Evolutionary conservation across 2,113 vertebrate species (phyloP).

Genomic region (Rhynchopsitta pachyrhyncha): DNA sequence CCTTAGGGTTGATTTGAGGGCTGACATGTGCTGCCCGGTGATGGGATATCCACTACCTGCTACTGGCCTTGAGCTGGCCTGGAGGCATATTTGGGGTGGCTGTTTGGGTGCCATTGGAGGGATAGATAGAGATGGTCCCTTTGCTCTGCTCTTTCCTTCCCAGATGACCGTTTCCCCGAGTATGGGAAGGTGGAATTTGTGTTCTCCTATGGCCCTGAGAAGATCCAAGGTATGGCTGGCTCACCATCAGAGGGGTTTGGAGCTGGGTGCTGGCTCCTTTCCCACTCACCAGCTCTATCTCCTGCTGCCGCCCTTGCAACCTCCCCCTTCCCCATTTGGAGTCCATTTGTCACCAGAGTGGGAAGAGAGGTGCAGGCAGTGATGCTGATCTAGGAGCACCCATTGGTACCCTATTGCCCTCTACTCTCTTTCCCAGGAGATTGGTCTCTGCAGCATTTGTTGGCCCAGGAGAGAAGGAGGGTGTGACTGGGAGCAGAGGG

Average conservation of each 20-base stretch:
- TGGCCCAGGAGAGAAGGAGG: not conserved
- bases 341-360: not conserved
- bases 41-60: not conserved
- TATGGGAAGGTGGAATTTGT: slow-evolving; percentile 98
- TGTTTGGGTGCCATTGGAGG: not conserved
- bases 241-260: accelerated
- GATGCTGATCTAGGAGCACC: not conserved
- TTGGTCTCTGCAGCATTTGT: not conserved
- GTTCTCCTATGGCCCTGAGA: slow-evolving; percentile 96
- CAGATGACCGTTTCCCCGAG: slow-evolving; percentile 96
- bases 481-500: not conserved
- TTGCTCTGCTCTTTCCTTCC: slow-evolving; percentile 22
- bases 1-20: not conserved
- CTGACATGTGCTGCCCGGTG: not conserved
- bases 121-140: not conserved
- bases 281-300: not conserved
- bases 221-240: slow-evolving; percentile 89
- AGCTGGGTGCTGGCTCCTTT: not conserved
- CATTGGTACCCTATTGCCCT: not conserved
- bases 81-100: not conserved
- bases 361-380: not conserved
- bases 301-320: not conserved
- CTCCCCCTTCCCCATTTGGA: not conserved
- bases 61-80: not conserved
- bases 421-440: accelerated